phyloP scores from a whole-genome alignment of 2,888 invertebrate genomes.

The Ptilodon capucinus region DNA sequence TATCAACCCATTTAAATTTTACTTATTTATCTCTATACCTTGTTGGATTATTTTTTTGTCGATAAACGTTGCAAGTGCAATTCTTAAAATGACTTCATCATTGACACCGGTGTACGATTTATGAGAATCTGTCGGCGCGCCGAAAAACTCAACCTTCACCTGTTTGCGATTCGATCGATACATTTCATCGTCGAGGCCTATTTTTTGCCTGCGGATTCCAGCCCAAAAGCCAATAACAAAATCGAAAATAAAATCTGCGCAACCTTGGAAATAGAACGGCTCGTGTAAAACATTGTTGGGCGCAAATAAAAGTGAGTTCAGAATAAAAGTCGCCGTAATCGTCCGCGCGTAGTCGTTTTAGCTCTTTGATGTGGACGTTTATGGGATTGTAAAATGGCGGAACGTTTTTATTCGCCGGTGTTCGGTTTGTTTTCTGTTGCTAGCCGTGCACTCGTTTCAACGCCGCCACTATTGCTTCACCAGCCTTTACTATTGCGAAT shows the following conservation, averaged over 20 bases:
- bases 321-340: constrained; percentile 28
- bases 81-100: constrained; percentile 53
- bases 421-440: constrained; percentile 46
- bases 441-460: constrained; percentile 36
- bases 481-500: constrained; percentile 45
- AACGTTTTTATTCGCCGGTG: constrained; percentile 54
- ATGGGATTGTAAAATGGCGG: constrained; percentile 55
- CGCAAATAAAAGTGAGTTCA: constrained; percentile 23
- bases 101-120: constrained; percentile 40
- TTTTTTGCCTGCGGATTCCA: constrained; percentile 7
- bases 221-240: constrained; percentile 5
- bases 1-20: not conserved
- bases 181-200: constrained; percentile 18
- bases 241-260: not conserved
- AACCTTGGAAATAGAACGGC: not conserved
- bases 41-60: constrained; percentile 20
- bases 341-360: constrained; percentile 31
- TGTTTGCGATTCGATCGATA: constrained; percentile 24
- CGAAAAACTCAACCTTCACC: constrained; percentile 32
- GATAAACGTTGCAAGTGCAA: constrained; percentile 37
- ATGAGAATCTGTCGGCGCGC: constrained; percentile 37
- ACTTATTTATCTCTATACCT: not conserved
- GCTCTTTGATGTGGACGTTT: constrained; percentile 56
- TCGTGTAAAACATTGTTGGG: constrained; percentile 8
- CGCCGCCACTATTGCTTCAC: constrained; percentile 41